These are phyloP conservation scores for Cyprinodon variegatus DNA, from an alignment of 2,113 vertebrate species.

Conservation along the genomic window DNA sequence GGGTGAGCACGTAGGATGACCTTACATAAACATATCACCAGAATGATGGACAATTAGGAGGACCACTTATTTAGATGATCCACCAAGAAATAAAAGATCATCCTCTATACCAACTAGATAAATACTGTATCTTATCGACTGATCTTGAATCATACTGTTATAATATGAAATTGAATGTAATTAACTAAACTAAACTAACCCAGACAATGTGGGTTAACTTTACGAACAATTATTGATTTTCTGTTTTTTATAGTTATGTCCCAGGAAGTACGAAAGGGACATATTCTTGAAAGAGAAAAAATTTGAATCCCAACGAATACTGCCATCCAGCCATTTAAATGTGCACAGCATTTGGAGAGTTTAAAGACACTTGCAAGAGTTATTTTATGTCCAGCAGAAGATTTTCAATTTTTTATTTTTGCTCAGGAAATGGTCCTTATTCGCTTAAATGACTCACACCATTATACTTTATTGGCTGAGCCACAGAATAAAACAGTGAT, in stretches of 20 bases:
- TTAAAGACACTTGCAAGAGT: background rate
- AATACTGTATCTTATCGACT: too few relatives aligned
- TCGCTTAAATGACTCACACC: conserved; percentile 8
- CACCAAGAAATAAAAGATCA: too few relatives aligned
- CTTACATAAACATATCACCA: too few relatives aligned
- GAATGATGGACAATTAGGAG: too few relatives aligned
- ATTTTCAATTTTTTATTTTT: background rate
- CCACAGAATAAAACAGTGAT: conserved; percentile 18
- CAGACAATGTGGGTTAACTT: background rate
- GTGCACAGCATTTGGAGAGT: background rate
- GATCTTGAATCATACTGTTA: too few relatives aligned
- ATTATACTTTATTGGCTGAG: conserved; percentile 16
- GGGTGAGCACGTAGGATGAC: too few relatives aligned
- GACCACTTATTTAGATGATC: too few relatives aligned
- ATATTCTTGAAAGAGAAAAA: background rate
- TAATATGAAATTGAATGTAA: background rate
- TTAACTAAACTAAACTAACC: background rate
- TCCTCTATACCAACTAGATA: too few relatives aligned
- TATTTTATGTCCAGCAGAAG: background rate
- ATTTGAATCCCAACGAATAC: background rate
- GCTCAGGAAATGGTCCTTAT: background rate
- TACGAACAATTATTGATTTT: background rate
- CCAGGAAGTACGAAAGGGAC: background rate
- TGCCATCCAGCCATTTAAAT: background rate
- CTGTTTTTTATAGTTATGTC: too few relatives aligned